phyloP scores from a whole-genome alignment of 2,113 vertebrate genomes.

The Gymnocephalus cernua region DNA sequence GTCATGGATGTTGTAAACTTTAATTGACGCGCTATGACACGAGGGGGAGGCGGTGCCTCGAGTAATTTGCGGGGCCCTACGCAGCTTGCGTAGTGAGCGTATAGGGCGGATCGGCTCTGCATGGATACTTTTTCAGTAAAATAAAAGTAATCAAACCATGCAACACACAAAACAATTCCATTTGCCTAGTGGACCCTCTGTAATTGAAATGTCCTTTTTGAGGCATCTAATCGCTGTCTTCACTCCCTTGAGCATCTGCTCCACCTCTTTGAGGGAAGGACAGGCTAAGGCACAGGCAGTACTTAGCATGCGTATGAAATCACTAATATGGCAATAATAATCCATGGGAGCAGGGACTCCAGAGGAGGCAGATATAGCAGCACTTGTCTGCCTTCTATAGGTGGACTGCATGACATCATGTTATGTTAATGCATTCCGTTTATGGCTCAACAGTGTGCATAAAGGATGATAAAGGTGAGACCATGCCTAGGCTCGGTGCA shows the following conservation, averaged over 20 bases:
- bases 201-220: constrained; percentile 47
- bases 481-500: not conserved
- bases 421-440: constrained; percentile 31
- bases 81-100: too few relatives aligned
- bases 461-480: constrained; percentile 6
- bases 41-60: too few relatives aligned
- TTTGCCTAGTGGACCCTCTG: constrained; percentile 9
- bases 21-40: too few relatives aligned
- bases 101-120: too few relatives aligned
- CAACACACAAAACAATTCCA: not conserved
- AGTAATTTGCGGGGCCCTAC: too few relatives aligned
- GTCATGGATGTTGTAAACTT: too few relatives aligned
- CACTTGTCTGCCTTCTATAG: constrained; percentile 27
- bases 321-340: constrained; percentile 59
- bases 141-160: constrained; percentile 20
- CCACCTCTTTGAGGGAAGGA: constrained; percentile 28
- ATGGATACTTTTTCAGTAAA: not conserved
- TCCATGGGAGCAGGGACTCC: constrained; percentile 26
- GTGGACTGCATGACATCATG: constrained; percentile 15
- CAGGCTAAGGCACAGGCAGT: constrained; percentile 39
- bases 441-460: constrained; percentile 15
- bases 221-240: constrained; percentile 46
- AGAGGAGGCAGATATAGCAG: not conserved
- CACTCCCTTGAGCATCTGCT: constrained; percentile 27
- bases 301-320: constrained; percentile 56